phyloP scores from a whole-genome alignment of 2,113 vertebrate species.

The Oceanodroma tethys region DNA sequence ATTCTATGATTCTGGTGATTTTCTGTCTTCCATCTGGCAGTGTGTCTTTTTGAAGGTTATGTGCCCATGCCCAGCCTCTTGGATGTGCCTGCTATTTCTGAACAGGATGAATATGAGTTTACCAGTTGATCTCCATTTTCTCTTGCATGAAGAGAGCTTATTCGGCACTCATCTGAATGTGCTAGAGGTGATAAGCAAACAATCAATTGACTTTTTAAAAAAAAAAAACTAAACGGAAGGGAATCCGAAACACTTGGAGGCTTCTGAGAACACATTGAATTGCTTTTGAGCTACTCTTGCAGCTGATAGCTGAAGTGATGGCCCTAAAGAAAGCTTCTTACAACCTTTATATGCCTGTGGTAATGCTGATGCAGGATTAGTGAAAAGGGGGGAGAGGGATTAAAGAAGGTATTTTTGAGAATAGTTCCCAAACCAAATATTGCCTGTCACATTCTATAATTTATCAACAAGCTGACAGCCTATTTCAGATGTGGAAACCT shows the following conservation, averaged over 20 bases:
- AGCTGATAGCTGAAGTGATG: neutral
- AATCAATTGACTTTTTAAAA: neutral
- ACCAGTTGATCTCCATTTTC: neutral
- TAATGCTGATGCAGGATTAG: neutral
- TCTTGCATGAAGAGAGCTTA: neutral
- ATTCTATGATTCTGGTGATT: neutral
- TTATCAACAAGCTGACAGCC: conserved; percentile 22
- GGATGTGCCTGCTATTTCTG: neutral
- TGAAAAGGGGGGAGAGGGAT: neutral
- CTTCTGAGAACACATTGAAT: neutral
- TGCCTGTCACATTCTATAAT: neutral
- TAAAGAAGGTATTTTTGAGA: neutral
- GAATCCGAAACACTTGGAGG: neutral
- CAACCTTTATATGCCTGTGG: neutral
- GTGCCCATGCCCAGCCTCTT: neutral
- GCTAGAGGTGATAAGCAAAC: neutral
- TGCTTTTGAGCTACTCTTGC: neutral
- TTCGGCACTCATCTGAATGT: neutral
- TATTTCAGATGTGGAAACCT: conserved; percentile 29
- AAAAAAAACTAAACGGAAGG: neutral
- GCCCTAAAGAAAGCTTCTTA: neutral
- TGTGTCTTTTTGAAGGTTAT: neutral
- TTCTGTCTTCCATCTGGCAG: neutral
- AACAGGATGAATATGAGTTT: neutral
- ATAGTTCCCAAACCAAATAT: neutral